Evolutionary conservation across 1,140 invertebrate genomes (phyloP), one percentile per base, ranked within the genome.

Genomic region (Lordiphosa collinella): DNA sequence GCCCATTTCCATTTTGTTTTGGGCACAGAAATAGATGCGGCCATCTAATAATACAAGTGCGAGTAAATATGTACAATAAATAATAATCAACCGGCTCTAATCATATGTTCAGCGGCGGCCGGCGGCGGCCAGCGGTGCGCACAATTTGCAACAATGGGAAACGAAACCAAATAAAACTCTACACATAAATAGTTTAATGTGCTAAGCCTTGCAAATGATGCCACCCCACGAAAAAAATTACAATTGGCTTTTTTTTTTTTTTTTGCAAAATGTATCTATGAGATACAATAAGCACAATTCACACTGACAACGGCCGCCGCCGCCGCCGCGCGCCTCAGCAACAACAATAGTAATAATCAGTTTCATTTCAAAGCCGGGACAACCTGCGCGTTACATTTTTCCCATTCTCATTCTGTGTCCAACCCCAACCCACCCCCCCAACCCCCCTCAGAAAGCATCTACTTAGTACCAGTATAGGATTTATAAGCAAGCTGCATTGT

Each of bases 161-260:
- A 31, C 46, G 48, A 64, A 70, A 58, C 54, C 48, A 66, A 64
- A 53, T 50, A 56, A 78, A 61, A 79, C 65, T 79, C 58, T 75
- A 82, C 71, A 84, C 66, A 82, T 84, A 82, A 82, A 78, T 76
- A 76, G 78, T 84, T 82, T 82, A 80, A 82, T 80, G 76, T 82
- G 66, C 76, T 71, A 60, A 82, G 75, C 75, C 75, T 79, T 74
- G 75, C 75, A 55, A 80, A 64, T 62, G 60, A 73, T 79, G 75
- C 56, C 71, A 82, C 76, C 76, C 76, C 78, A 82, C 41, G 41
- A 63, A 71, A 55, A 55, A 69, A 68, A 64, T 55, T 38, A 64
- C 49, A 51, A 63, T 71, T 67, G 67, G 40, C 63, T 44, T 70
- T 61, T 70, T 29, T 38, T 8, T 7, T 13, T 16, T 31, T 11